phyloP scores from a whole-genome alignment of 2,113 vertebrate genomes.

The Rhizomys pruinosus region DNA sequence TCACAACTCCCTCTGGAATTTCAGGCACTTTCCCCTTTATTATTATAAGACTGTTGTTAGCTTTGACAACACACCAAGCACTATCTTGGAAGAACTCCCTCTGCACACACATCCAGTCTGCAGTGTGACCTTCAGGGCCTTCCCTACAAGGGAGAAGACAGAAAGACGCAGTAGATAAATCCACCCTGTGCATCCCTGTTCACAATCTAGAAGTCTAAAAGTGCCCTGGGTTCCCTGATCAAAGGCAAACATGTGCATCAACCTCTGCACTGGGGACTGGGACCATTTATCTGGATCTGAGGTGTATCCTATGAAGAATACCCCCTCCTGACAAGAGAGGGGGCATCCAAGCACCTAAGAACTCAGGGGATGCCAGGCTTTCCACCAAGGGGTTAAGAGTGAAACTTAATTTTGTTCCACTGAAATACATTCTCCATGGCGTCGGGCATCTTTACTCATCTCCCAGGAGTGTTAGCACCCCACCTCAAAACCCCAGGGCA shows the following conservation, averaged over 20 bases:
- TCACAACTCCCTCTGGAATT: conserved; percentile 57
- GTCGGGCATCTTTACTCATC: neutral
- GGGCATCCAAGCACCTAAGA: neutral
- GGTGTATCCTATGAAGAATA: neutral
- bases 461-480: neutral
- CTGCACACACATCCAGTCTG: neutral
- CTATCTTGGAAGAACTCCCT: neutral
- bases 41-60: conserved; percentile 57
- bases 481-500: neutral
- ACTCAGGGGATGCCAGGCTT: neutral
- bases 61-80: conserved; percentile 55
- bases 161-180: neutral
- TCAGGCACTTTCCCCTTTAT: conserved; percentile 26
- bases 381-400: neutral
- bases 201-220: neutral
- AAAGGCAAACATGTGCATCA: neutral
- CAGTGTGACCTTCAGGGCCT: neutral
- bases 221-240: neutral
- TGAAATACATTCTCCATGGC: neutral
- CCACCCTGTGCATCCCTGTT: neutral
- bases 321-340: neutral
- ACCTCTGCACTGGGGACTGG: neutral
- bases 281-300: neutral
- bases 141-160: neutral
- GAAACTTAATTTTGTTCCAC: neutral